Evolutionary conservation across 2,888 invertebrate genomes (phyloP).

Genomic region (Nephrocerus scutellatus): DNA sequence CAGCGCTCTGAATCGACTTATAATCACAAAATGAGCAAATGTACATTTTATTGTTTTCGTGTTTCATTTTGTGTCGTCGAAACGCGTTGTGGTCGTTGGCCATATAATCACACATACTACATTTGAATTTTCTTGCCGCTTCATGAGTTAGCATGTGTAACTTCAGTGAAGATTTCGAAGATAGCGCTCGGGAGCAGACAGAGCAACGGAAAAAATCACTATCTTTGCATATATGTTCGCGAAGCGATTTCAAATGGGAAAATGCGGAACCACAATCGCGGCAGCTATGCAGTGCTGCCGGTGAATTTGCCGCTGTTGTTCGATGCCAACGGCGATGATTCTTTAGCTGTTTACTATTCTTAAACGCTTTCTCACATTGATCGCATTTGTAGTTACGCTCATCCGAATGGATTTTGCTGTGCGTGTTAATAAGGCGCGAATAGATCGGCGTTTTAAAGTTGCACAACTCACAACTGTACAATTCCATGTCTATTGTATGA

Average conservation of each 20-base stretch:
- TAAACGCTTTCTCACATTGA: constrained; percentile 69
- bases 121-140: constrained; percentile 56
- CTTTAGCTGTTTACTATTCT: constrained; percentile 69
- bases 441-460: constrained; percentile 65
- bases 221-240: constrained; percentile 51
- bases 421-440: constrained; percentile 64
- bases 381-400: constrained; percentile 56
- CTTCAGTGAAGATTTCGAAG: constrained; percentile 50
- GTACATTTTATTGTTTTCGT: constrained; percentile 68
- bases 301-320: background rate
- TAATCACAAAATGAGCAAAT: constrained; percentile 73
- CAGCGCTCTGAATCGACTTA: constrained; percentile 71
- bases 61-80: constrained; percentile 65
- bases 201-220: constrained; percentile 51
- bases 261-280: constrained; percentile 40
- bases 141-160: constrained; percentile 49
- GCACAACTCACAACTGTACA: constrained; percentile 69
- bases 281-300: constrained; percentile 45
- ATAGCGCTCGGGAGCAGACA: constrained; percentile 36
- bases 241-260: constrained; percentile 45
- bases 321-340: constrained; percentile 67
- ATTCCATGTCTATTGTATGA: constrained; percentile 71
- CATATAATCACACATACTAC: constrained; percentile 64
- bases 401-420: constrained; percentile 67
- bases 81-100: constrained; percentile 76